These are phyloP conservation scores for Leucophenga montana DNA, from an alignment of 2,888 invertebrate genomes.

Conservation along the genomic window DNA sequence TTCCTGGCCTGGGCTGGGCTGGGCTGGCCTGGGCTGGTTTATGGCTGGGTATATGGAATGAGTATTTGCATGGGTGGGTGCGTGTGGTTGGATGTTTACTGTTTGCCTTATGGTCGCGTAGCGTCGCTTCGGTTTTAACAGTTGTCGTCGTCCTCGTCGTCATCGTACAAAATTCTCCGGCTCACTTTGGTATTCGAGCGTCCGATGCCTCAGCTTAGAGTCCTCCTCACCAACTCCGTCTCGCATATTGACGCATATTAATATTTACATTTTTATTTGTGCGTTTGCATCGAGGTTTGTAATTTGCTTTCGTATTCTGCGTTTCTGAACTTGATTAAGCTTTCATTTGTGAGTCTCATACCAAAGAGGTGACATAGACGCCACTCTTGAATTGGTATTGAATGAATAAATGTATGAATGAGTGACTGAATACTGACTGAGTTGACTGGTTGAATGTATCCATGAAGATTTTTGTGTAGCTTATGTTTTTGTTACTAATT, in stretches of 20 bases:
- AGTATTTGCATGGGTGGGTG: background rate
- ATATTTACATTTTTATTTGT: constrained; percentile 68
- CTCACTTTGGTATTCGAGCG: background rate
- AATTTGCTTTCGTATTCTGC: constrained; percentile 10
- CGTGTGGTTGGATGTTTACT: background rate
- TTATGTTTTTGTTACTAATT: constrained; percentile 4
- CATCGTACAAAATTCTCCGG: background rate
- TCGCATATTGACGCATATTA: constrained; percentile 66
- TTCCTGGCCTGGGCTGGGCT: background rate
- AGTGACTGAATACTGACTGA: background rate
- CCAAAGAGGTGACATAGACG: background rate
- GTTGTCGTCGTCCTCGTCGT: constrained; percentile 5
- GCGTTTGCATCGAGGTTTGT: constrained; percentile 24
- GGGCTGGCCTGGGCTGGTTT: too few species aligned
- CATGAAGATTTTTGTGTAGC: background rate
- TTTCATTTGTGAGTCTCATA: background rate
- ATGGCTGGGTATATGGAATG: background rate
- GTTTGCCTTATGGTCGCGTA: constrained; percentile 10
- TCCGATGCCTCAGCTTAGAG: background rate
- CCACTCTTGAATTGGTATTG: background rate
- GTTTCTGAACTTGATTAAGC: constrained; percentile 28
- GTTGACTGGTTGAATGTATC: too few species aligned
- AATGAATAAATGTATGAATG: background rate
- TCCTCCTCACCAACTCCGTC: background rate
- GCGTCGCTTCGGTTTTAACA: constrained; percentile 2